phyloP scores from a whole-genome alignment of 1,140 invertebrate genomes.

The Calliopsis andreniformis region DNA sequence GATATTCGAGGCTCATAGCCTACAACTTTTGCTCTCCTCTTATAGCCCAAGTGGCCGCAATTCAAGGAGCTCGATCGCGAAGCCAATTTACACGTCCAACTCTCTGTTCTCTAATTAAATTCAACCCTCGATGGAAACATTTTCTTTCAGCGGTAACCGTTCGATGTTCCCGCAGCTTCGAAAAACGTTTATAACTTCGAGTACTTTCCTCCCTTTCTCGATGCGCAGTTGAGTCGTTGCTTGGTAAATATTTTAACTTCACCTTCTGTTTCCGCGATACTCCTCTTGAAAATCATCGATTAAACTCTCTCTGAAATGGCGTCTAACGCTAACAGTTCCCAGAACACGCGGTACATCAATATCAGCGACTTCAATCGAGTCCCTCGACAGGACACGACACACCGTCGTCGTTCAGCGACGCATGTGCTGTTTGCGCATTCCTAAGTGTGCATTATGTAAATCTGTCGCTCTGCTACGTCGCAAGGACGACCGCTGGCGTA shows the following conservation, averaged over 20 bases:
- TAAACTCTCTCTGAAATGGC: background rate
- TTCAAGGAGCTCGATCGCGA: background rate
- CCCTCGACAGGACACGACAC: background rate
- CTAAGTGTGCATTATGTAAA: slow-evolving; percentile 13
- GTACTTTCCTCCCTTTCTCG: too few species aligned
- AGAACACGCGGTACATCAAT: background rate
- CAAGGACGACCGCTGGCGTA: background rate
- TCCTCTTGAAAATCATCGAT: background rate
- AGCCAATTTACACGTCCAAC: background rate
- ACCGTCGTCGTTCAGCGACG: background rate
- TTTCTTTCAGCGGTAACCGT: background rate
- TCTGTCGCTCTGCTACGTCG: background rate
- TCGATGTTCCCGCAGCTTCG: background rate
- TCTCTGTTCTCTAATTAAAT: slow-evolving; percentile 1
- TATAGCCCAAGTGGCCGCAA: background rate
- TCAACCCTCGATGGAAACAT: background rate
- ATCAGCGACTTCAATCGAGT: background rate
- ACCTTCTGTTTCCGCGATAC: too few species aligned
- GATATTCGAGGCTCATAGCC: background rate
- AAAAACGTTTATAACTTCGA: background rate
- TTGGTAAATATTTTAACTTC: background rate
- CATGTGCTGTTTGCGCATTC: background rate
- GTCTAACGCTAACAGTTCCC: background rate
- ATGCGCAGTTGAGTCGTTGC: background rate
- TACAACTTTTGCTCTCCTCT: background rate